Conservation (phyloP, 2,797 vertebrate species). For the Pipistrellus kuhlii region DNA sequence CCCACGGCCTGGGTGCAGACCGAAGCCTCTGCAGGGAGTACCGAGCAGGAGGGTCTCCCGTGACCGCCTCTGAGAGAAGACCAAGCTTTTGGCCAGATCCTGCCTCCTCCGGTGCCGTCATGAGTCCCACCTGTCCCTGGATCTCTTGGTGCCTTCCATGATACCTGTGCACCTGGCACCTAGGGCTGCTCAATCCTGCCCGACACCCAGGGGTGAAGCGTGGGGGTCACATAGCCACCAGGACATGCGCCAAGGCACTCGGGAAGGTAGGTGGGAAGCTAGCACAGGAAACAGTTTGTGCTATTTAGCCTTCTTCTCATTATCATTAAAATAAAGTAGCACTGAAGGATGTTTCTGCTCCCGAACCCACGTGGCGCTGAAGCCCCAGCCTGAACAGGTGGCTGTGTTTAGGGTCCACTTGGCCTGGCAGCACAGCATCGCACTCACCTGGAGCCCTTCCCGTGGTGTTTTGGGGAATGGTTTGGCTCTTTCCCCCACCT, state of each 20-base stretch:
- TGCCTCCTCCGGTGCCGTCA: neutral
- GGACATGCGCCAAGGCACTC: neutral
- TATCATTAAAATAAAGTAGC: neutral
- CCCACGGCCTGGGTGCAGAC: neutral
- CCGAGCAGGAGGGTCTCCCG: neutral
- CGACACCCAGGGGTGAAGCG: neutral
- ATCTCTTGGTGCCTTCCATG: neutral
- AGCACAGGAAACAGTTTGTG: neutral
- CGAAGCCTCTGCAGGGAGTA: neutral
- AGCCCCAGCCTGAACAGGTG: neutral
- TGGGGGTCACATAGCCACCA: neutral
- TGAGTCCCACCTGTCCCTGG: neutral
- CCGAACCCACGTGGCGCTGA: fast-evolving
- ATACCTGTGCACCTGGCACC: neutral
- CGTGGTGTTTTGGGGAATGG: no score
- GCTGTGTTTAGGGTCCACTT: neutral
- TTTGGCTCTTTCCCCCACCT: neutral
- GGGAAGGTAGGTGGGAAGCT: neutral
- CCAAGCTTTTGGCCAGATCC: neutral
- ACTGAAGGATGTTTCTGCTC: neutral
- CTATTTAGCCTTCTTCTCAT: neutral
- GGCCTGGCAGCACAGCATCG: fast-evolving
- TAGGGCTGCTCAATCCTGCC: neutral
- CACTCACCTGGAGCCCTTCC: neutral
- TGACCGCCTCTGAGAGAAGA: neutral